These are phyloP conservation scores for Watsonalla cultraria DNA, from an alignment of 2,888 invertebrate genomes.

Conservation along the genomic window DNA sequence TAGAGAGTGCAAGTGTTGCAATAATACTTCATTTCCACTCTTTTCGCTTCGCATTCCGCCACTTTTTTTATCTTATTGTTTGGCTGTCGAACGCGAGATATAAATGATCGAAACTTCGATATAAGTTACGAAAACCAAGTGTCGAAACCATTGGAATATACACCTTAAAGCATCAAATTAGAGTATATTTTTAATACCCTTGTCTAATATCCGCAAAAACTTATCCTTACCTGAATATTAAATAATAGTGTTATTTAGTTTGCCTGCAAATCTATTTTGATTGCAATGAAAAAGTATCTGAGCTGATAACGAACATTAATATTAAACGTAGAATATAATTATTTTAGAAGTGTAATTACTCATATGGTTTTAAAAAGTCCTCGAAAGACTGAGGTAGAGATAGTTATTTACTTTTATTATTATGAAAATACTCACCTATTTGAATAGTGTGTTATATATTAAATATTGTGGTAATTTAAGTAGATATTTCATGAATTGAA, in stretches of 20 bases:
- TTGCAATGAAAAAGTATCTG: slow-evolving; percentile 26
- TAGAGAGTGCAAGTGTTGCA: slow-evolving; percentile 78
- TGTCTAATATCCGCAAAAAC: slow-evolving; percentile 25
- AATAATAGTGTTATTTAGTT: slow-evolving; percentile 38
- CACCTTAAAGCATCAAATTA: slow-evolving; percentile 15
- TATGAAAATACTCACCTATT: too few relatives aligned
- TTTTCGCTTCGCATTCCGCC: slow-evolving; percentile 55
- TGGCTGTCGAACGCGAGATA: slow-evolving; percentile 69
- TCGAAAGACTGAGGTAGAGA: too few relatives aligned
- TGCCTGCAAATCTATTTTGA: slow-evolving; percentile 33
- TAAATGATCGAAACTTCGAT: slow-evolving; percentile 75
- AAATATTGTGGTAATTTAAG: too few relatives aligned
- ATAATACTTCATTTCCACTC: slow-evolving; percentile 72
- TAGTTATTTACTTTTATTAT: too few relatives aligned
- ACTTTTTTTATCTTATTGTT: slow-evolving; percentile 66
- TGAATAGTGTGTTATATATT: too few relatives aligned
- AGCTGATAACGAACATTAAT: slow-evolving; percentile 18
- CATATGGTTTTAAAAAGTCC: too few relatives aligned
- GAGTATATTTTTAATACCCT: slow-evolving; percentile 7
- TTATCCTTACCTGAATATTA: slow-evolving; percentile 52
- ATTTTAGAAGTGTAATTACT: too few relatives aligned
- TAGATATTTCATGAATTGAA: too few relatives aligned
- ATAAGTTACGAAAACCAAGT: slow-evolving; percentile 42
- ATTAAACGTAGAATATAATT: slow-evolving; percentile 7
- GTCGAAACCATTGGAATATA: slow-evolving; percentile 11